Conservation (phyloP, 2,797 vertebrate species). For the Crypturellus tataupa region DNA sequence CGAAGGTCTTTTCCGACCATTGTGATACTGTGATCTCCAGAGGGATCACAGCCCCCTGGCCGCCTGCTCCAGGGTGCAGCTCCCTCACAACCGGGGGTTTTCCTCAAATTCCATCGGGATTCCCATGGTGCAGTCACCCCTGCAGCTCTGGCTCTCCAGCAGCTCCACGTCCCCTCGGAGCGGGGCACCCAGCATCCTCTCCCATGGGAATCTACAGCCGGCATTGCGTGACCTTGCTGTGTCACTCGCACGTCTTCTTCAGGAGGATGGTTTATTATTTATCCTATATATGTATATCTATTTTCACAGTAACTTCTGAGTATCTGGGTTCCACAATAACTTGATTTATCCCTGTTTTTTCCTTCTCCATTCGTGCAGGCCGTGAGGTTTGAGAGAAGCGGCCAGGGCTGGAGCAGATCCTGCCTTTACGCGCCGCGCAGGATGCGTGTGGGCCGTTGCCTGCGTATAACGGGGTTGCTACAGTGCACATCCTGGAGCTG, state of each 20-base stretch:
- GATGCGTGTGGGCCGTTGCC: accelerated
- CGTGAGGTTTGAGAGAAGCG: background rate
- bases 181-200: no score
- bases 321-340: background rate
- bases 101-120: no score
- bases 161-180: no score
- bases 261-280: background rate
- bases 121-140: no score
- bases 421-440: accelerated
- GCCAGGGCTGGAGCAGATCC: background rate
- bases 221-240: accelerated
- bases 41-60: no score
- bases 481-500: accelerated
- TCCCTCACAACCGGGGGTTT: no score
- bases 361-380: background rate
- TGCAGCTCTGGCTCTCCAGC: no score
- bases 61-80: no score
- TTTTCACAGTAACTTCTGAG: background rate
- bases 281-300: no score
- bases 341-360: background rate
- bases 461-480: accelerated
- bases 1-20: no score
- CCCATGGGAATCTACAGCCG: no score
- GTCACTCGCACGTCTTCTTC: background rate
- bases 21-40: no score